Evolutionary conservation across 2,888 invertebrate species (phyloP).

Genomic region (Schizotus pectinicornis): DNA sequence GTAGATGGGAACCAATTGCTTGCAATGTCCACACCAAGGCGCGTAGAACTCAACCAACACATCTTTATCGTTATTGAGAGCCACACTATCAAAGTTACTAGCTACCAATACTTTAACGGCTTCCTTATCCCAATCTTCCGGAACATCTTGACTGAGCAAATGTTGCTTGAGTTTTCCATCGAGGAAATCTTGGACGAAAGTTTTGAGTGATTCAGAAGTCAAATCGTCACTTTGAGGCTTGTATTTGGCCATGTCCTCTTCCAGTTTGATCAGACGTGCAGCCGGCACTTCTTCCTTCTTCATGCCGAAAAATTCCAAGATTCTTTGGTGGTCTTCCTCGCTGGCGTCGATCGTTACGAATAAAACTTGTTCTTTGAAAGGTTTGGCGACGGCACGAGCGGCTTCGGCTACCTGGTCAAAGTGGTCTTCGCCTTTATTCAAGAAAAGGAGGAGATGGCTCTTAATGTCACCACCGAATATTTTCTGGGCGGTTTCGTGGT

Average conservation of each 20-base stretch:
- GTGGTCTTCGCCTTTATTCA: slow-evolving; percentile 88
- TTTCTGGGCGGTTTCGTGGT: slow-evolving; percentile 96
- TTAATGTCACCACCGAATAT: slow-evolving; percentile 99
- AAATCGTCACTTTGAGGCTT: slow-evolving; percentile 84
- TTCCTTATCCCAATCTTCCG: slow-evolving; percentile 95
- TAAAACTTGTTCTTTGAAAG: slow-evolving; percentile 89
- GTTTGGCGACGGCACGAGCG: slow-evolving; percentile 83
- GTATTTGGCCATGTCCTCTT: slow-evolving; percentile 98
- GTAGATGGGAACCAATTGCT: slow-evolving; percentile 95
- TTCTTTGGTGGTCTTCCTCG: slow-evolving; percentile 94
- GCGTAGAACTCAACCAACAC: slow-evolving; percentile 99
- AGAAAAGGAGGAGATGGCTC: slow-evolving; percentile 93
- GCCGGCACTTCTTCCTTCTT: slow-evolving; percentile 91
- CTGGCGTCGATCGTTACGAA: slow-evolving; percentile 96
- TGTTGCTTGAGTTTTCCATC: slow-evolving; percentile 95
- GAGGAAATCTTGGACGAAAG: slow-evolving; percentile 88
- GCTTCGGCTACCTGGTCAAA: slow-evolving; percentile 79
- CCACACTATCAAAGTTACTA: slow-evolving; percentile 95
- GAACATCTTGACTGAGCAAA: slow-evolving; percentile 90
- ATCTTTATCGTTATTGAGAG: slow-evolving; percentile 82
- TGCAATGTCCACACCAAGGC: slow-evolving; percentile 99
- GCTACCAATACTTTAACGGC: slow-evolving; percentile 94
- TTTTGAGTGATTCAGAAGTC: slow-evolving; percentile 69
- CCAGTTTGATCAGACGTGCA: slow-evolving; percentile 90
- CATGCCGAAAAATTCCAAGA: slow-evolving; percentile 97